Evolutionary conservation across 2,888 invertebrate species (phyloP).

Genomic region (Stenodema calcarata): DNA sequence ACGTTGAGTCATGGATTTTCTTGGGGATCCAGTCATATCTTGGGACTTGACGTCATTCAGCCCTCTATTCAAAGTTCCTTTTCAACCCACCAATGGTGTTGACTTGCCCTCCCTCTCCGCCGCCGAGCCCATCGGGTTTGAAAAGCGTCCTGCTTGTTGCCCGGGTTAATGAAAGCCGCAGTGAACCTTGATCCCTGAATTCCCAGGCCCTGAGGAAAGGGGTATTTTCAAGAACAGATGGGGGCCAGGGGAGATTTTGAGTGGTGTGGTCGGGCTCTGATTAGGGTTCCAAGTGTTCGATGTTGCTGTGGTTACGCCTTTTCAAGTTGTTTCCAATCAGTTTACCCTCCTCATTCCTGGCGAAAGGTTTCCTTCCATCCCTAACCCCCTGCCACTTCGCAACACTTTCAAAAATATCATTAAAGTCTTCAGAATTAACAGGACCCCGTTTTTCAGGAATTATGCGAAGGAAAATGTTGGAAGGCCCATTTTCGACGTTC

Average conservation of each 20-base stretch:
- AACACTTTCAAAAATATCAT: not conserved
- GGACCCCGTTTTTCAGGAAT: not conserved
- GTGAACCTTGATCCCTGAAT: not conserved
- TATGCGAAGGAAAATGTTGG: not conserved
- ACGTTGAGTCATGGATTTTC: not conserved
- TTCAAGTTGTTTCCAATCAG: slow-evolving; percentile 34
- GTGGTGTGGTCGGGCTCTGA: slow-evolving; percentile 16
- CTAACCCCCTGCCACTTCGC: not conserved
- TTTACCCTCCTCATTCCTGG: slow-evolving; percentile 5
- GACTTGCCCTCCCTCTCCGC: not conserved
- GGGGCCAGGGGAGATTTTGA: slow-evolving; percentile 3
- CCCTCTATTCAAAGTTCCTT: not conserved
- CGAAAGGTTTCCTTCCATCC: not conserved
- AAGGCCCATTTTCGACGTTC: not conserved
- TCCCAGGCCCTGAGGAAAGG: not conserved
- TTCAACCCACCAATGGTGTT: not conserved
- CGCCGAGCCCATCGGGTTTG: not conserved
- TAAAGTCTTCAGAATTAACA: slow-evolving; percentile 17
- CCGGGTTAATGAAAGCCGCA: not conserved
- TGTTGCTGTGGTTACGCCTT: slow-evolving; percentile 35
- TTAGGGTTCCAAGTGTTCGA: slow-evolving; percentile 31
- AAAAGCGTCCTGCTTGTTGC: not conserved
- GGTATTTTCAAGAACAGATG: not conserved
- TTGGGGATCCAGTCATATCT: not conserved
- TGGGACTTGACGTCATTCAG: not conserved